Conservation (phyloP, 2,797 vertebrate species). For the Podargus strigoides region DNA sequence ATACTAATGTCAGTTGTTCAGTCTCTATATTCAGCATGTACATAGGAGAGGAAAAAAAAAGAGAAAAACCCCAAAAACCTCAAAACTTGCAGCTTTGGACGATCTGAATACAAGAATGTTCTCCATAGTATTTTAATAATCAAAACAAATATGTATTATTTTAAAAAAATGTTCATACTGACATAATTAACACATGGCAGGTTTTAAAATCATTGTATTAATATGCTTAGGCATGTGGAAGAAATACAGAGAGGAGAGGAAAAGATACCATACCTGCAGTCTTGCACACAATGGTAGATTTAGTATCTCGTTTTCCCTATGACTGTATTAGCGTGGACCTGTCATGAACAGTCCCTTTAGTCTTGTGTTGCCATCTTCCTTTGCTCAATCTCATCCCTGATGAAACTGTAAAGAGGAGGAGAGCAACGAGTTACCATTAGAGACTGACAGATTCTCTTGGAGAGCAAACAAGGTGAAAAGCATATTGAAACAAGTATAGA, state of each 20-base stretch:
- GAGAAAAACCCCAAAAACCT: neutral
- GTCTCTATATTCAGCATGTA: neutral
- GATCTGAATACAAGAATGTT: neutral
- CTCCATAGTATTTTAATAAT: neutral
- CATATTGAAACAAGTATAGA: neutral
- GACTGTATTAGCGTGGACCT: neutral
- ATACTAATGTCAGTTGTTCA: neutral
- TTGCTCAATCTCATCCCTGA: neutral
- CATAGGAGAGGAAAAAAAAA: neutral
- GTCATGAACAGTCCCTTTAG: accelerated
- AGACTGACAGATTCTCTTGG: neutral
- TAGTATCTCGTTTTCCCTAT: neutral
- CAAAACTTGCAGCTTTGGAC: neutral
- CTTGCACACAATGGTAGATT: neutral
- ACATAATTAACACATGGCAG: neutral
- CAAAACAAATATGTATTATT: neutral
- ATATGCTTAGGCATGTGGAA: neutral
- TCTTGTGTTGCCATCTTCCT: neutral
- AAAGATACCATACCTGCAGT: neutral
- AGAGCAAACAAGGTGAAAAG: neutral
- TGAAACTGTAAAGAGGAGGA: neutral
- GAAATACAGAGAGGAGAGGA: neutral
- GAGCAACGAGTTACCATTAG: accelerated
- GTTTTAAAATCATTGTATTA: neutral
- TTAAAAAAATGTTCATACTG: neutral